A percentile compares a stretch with the other conserved stretches of the same genome.
Conservation (phyloP, 2,797 vertebrate species). For the Rhyacichthys aspro region DNA sequence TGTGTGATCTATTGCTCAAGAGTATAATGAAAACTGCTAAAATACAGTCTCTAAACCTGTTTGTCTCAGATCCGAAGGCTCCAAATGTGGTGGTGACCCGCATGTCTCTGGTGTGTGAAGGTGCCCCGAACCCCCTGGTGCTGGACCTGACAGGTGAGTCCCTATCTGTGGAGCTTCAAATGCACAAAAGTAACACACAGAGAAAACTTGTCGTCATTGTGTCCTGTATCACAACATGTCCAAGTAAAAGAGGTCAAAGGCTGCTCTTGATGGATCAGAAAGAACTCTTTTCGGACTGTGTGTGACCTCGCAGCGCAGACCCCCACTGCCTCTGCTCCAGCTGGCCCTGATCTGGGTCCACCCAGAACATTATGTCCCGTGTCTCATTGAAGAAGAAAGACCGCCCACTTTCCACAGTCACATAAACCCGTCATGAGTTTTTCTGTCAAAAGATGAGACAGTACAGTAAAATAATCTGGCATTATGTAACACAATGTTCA, state of each 20-base stretch:
- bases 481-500: not conserved
- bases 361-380: conserved; percentile 46
- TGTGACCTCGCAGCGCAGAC: not conserved
- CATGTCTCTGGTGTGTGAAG: conserved; percentile 87
- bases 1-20: too few species aligned
- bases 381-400: conserved; percentile 6
- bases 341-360: conserved; percentile 30
- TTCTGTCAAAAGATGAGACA: not conserved
- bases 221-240: not conserved
- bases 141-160: conserved; percentile 91
- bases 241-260: not conserved
- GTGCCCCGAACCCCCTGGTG: conserved; percentile 85
- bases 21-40: too few species aligned
- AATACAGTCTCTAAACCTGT: not conserved
- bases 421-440: conserved; percentile 4
- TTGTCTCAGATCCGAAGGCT: conserved; percentile 76
- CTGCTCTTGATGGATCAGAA: not conserved
- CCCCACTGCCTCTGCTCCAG: conserved; percentile 7
- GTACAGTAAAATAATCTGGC: not conserved
- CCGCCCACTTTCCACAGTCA: not conserved
- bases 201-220: not conserved
- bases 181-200: too few species aligned
- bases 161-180: not conserved
- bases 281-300: not conserved
- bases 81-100: conserved; percentile 93